phyloP scores from a whole-genome alignment of 2,113 vertebrate genomes.

The Peromyscus californicus region DNA sequence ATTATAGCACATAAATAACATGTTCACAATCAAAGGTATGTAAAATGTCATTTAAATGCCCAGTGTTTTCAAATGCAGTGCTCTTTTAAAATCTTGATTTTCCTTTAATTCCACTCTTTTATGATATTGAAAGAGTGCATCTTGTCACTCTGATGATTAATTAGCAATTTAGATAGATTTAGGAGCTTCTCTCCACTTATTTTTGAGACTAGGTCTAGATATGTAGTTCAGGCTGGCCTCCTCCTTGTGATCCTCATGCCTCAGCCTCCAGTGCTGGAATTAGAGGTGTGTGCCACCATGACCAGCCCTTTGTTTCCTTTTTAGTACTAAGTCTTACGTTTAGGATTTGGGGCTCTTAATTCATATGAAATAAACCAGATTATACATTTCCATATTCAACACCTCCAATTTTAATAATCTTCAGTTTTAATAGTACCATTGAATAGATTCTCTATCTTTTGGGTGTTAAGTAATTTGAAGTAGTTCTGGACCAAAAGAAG shows the following conservation, averaged over 20 bases:
- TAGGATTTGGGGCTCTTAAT: slow-evolving; percentile 53
- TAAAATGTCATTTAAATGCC: not conserved
- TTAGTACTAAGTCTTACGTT: slow-evolving; percentile 29
- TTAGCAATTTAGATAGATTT: slow-evolving; percentile 7
- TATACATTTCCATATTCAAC: slow-evolving; percentile 18
- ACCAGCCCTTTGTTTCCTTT: slow-evolving; percentile 18
- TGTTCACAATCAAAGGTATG: not conserved
- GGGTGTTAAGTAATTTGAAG: not conserved
- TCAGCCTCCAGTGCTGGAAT: not conserved
- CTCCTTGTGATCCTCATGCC: not conserved
- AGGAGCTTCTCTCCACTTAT: not conserved
- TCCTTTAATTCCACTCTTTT: slow-evolving; percentile 30
- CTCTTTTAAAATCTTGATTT: slow-evolving; percentile 2
- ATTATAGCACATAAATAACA: not conserved
- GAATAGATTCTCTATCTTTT: slow-evolving; percentile 40
- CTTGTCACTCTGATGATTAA: slow-evolving; percentile 12
- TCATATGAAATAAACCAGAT: slow-evolving; percentile 15
- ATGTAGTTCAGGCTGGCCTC: not conserved
- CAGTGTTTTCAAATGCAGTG: not conserved
- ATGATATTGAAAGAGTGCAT: not conserved
- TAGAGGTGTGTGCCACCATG: not conserved
- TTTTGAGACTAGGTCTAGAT: not conserved
- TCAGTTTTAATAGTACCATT: not conserved
- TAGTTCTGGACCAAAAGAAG: not conserved
- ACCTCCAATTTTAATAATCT: not conserved